Evolutionary conservation across 2,113 vertebrate species (phyloP).

Genomic region (Microtus montanus): DNA sequence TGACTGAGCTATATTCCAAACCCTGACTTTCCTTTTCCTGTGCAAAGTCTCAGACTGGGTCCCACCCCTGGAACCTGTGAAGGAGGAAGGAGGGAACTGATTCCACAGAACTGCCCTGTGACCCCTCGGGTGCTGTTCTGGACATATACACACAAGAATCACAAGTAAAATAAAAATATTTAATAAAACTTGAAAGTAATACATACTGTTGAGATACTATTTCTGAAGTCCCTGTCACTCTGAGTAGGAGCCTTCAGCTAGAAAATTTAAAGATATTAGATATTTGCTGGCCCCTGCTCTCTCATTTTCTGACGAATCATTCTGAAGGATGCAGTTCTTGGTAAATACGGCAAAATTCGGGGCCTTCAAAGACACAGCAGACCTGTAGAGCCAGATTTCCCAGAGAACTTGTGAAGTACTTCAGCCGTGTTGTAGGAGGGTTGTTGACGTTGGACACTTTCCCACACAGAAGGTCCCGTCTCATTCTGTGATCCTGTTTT

Average conservation of each 20-base stretch:
- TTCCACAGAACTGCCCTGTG: no score
- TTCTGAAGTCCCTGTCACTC: not conserved
- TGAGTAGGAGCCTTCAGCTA: not conserved
- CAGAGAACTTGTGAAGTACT: slow-evolving; percentile 33
- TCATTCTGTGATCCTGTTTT: slow-evolving; percentile 54
- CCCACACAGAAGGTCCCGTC: slow-evolving; percentile 33
- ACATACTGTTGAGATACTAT: not conserved
- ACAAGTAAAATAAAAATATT: not conserved
- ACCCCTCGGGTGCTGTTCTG: no score
- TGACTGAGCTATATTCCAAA: not conserved
- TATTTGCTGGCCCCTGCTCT: not conserved
- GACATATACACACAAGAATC: not conserved
- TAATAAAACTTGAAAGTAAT: not conserved
- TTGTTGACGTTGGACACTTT: slow-evolving; percentile 59
- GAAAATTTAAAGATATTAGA: slow-evolving; percentile 22
- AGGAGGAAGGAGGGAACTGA: not conserved
- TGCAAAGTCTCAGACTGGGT: no score
- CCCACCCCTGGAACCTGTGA: not conserved
- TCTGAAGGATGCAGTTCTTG: not conserved
- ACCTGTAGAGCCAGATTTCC: not conserved
- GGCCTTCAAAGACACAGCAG: not conserved
- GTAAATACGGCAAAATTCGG: slow-evolving; percentile 42
- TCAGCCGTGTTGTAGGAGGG: not conserved
- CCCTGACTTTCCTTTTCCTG: not conserved
- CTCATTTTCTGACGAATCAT: not conserved